Evolutionary conservation across 2,113 vertebrate genomes (phyloP), one percentile per base, ranked within the genome.

Genomic region (Pelmatolapia mariae): DNA sequence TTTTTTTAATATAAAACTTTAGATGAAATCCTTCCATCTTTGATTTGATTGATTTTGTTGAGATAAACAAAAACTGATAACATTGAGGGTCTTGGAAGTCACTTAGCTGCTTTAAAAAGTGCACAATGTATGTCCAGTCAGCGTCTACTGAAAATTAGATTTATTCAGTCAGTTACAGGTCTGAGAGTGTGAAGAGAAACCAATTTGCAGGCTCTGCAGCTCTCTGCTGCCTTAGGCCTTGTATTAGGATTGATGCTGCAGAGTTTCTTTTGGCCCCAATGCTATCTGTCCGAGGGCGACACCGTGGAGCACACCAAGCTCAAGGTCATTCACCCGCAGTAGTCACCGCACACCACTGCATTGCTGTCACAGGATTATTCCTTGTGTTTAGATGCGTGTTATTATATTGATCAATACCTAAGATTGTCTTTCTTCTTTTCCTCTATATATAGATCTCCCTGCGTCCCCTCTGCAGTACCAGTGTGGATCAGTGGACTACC

Each of bases 391-490:
- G 29, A 71, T 18, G 12, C 54, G 86, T 71, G 38, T 78, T 57
- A 71, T 90, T 50, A 54, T 12, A 61, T 6, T 7, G 31, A 86
- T 90, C 80, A 7, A 80, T 92, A 36, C 29, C 50, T 91, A 12
- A 85, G 71, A 16, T 68, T 61, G 36, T 81, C 59, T 87, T 80
- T 56, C 36, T 40, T 61, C 10, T 4, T 80, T 16, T 87, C 31
- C 90, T 66, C 84, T 66, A 81, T 82, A 29, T 59, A 43, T 89
- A 98, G 97, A 97, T 90, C 96, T 96, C 78, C 91, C 97, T 53
- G 93, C 94, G 80, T 90, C 95, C 81, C 89, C 96, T 86, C 89
- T 96, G 36, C 97, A 95, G 92, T 93, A 96, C 92, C 95, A 95
- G 91, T 96, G 96, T 86, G 95, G 96, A 83, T 86, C 96, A 90